Conservation (phyloP, 2,797 vertebrate species). For the Sciurus carolinensis region DNA sequence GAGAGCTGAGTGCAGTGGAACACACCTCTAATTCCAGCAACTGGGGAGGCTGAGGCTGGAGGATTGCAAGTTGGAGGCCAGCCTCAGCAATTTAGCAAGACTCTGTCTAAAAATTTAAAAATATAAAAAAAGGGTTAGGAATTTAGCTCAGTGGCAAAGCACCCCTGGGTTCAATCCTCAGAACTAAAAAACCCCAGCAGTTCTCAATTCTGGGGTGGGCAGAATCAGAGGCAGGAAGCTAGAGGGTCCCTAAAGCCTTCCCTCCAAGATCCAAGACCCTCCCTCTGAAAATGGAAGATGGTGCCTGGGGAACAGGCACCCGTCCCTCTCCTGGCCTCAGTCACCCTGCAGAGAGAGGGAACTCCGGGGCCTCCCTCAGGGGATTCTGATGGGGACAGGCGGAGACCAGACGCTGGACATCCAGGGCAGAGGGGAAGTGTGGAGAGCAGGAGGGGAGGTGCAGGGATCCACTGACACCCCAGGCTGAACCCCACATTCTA, state of each 20-base stretch:
- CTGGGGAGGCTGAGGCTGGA: no score
- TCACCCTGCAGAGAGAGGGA: accelerated
- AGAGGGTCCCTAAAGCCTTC: background rate
- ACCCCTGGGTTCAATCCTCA: no score
- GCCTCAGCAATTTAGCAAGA: no score
- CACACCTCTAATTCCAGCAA: no score
- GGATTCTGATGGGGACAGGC: background rate
- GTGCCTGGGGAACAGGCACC: background rate
- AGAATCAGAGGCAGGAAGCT: background rate
- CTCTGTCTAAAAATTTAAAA: no score
- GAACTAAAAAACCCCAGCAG: background rate
- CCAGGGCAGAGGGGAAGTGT: background rate
- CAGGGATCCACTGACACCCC: background rate
- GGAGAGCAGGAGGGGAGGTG: no score
- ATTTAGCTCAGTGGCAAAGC: no score
- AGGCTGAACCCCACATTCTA: background rate
- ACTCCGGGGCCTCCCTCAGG: background rate
- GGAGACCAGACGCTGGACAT: background rate
- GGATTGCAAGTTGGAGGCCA: no score
- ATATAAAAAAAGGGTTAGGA: no score
- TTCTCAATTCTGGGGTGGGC: background rate
- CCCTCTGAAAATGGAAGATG: background rate
- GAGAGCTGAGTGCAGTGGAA: no score
- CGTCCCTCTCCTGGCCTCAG: no score
- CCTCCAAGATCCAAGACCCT: background rate